These are phyloP conservation scores for Tenthredo livida DNA, from an alignment of 2,888 invertebrate species.

Conservation along the genomic window DNA sequence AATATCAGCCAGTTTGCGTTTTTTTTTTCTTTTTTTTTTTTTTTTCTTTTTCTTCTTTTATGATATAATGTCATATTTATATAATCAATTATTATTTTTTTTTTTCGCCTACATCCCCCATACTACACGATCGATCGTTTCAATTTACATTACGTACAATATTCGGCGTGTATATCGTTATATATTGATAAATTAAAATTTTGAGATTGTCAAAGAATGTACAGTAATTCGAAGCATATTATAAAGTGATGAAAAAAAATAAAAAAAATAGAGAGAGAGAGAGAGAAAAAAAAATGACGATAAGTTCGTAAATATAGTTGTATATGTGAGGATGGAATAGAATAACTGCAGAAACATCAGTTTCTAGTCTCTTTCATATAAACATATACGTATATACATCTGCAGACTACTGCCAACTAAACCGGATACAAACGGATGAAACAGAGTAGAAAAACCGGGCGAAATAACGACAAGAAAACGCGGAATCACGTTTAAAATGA, in stretches of 20 bases:
- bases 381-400: not conserved
- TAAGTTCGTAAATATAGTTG: not conserved
- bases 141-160: slow-evolving; percentile 42
- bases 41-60: not conserved
- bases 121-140: slow-evolving; percentile 20
- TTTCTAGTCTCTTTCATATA: not conserved
- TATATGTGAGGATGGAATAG: not conserved
- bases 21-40: not conserved
- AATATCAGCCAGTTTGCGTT: not conserved
- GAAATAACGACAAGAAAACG: slow-evolving; percentile 20
- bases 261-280: no score
- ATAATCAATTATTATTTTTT: slow-evolving; percentile 17
- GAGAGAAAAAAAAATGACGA: not conserved
- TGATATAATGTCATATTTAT: slow-evolving; percentile 25
- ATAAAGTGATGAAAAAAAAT: not conserved
- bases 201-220: slow-evolving; percentile 12
- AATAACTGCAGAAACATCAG: slow-evolving; percentile 32
- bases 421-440: slow-evolving; percentile 26
- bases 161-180: slow-evolving; percentile 30
- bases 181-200: not conserved
- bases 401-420: slow-evolving; percentile 18
- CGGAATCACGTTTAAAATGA: slow-evolving; percentile 27
- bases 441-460: slow-evolving; percentile 6
- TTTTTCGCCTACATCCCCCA: slow-evolving; percentile 32
- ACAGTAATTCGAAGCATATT: not conserved